A percentile compares a stretch with the other conserved stretches of the same genome.
These are phyloP conservation scores for Acronicta leporina DNA, from an alignment of 2,888 invertebrate genomes.

Conservation along the genomic window DNA sequence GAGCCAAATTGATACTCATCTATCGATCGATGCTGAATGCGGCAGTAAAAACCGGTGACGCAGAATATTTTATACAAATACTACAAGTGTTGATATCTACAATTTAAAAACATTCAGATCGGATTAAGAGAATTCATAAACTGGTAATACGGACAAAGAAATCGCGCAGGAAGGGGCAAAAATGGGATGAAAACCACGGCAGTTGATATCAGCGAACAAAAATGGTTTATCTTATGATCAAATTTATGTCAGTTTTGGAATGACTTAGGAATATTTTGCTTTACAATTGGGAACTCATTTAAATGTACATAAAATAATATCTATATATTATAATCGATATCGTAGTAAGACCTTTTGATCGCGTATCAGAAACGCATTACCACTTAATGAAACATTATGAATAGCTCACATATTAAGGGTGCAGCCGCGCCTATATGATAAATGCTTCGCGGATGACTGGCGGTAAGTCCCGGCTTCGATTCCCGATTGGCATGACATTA, in stretches of 20 bases:
- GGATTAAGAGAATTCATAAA: slow-evolving; percentile 26
- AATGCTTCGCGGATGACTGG: slow-evolving; percentile 83
- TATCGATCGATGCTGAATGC: slow-evolving; percentile 31
- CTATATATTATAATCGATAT: slow-evolving; percentile 36
- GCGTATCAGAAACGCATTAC: slow-evolving; percentile 79
- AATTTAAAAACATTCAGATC: slow-evolving; percentile 24
- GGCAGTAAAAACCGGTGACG: slow-evolving; percentile 42
- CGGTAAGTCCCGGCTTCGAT: slow-evolving; percentile 74
- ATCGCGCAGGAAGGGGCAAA: slow-evolving; percentile 14
- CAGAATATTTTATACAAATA: slow-evolving; percentile 25
- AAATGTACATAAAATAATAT: slow-evolving; percentile 17
- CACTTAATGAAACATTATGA: slow-evolving; percentile 88
- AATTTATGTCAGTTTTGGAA: slow-evolving; percentile 18
- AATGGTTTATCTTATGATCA: slow-evolving; percentile 15
- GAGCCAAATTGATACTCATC: slow-evolving; percentile 52
- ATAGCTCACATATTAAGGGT: slow-evolving; percentile 82
- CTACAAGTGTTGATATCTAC: slow-evolving; percentile 20
- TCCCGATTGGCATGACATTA: slow-evolving; percentile 77
- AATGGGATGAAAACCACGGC: slow-evolving; percentile 27
- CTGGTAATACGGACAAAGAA: slow-evolving; percentile 10
- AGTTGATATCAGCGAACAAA: slow-evolving; percentile 11
- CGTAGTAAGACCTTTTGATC: slow-evolving; percentile 42
- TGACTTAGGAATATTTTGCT: slow-evolving; percentile 26
- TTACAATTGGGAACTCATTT: slow-evolving; percentile 21
- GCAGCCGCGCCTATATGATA: slow-evolving; percentile 83